A percentile compares a stretch with the other conserved stretches of the same genome.
Evolutionary conservation across 2,113 vertebrate species (phyloP).

Genomic region (Centropus bengalensis): DNA sequence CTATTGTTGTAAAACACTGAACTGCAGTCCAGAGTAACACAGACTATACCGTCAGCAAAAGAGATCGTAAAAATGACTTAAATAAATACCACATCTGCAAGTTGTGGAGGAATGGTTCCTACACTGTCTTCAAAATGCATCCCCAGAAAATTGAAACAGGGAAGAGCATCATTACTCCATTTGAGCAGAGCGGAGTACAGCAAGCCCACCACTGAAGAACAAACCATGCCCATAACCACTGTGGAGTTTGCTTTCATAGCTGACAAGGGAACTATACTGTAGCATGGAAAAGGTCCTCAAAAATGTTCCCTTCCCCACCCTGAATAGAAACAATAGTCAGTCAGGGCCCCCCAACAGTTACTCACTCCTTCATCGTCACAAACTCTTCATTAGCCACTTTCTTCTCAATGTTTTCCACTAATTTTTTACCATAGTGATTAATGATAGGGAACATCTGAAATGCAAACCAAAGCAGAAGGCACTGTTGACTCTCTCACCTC

Average conservation of each 20-base stretch:
- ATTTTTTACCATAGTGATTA: constrained; percentile 69
- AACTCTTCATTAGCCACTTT: constrained; percentile 69
- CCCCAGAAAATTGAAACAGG: background rate
- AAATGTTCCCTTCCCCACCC: background rate
- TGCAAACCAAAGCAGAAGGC: constrained; percentile 1
- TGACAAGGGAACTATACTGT: background rate
- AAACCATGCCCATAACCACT: background rate
- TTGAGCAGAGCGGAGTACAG: background rate
- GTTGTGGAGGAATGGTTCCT: background rate
- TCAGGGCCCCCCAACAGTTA: background rate
- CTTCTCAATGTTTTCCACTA: constrained; percentile 75
- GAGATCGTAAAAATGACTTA: background rate
- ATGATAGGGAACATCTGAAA: constrained; percentile 84
- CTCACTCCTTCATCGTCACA: constrained; percentile 71
- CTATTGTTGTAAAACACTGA: background rate
- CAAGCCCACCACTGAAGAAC: background rate
- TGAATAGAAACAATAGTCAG: background rate
- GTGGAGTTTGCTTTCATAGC: background rate
- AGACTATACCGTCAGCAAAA: background rate
- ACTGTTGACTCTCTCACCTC: background rate
- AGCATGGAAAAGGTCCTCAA: background rate
- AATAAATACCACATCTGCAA: background rate
- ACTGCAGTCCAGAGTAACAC: background rate
- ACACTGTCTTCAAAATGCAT: background rate
- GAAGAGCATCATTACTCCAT: background rate